Evolutionary conservation across 2,113 vertebrate species (phyloP).

Genomic region (Lepisosteus osseus): DNA sequence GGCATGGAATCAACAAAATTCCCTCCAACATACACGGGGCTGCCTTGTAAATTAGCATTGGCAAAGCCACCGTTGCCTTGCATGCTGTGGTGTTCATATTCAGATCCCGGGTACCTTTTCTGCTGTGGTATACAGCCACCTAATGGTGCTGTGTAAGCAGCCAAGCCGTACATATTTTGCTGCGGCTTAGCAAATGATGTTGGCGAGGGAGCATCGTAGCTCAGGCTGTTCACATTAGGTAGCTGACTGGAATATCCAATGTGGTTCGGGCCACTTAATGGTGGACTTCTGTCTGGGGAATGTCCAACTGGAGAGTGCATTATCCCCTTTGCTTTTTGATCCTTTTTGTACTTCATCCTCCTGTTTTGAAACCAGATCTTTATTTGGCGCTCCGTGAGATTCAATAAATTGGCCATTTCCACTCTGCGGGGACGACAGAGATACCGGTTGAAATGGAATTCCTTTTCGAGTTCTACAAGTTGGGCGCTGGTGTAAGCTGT

Average conservation of each 20-base stretch:
- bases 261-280: constrained; percentile 85
- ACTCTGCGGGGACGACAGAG: constrained; percentile 92
- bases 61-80: constrained; percentile 89
- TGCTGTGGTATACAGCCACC: constrained; percentile 95
- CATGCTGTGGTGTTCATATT: constrained; percentile 94
- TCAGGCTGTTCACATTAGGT: constrained; percentile 80
- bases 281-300: constrained; percentile 94
- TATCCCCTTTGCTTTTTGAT: constrained; percentile 98
- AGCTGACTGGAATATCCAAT: constrained; percentile 92
- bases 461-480: constrained; percentile 95
- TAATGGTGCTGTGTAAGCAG: constrained; percentile 95
- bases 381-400: constrained; percentile 96
- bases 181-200: constrained; percentile 94
- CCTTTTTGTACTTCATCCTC: constrained; percentile 99
- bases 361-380: constrained; percentile 99
- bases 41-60: constrained; percentile 93
- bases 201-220: constrained; percentile 94
- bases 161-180: constrained; percentile 97
- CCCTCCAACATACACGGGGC: constrained; percentile 95
- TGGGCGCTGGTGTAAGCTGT: constrained; percentile 96
- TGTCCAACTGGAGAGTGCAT: constrained; percentile 94
- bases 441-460: constrained; percentile 98
- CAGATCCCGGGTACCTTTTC: constrained; percentile 91
- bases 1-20: constrained; percentile 99
- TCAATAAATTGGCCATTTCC: constrained; percentile 97